Base-by-base conservation (phyloP, 2,888 invertebrate genomes). In the Coenonympha arcania region DNA sequence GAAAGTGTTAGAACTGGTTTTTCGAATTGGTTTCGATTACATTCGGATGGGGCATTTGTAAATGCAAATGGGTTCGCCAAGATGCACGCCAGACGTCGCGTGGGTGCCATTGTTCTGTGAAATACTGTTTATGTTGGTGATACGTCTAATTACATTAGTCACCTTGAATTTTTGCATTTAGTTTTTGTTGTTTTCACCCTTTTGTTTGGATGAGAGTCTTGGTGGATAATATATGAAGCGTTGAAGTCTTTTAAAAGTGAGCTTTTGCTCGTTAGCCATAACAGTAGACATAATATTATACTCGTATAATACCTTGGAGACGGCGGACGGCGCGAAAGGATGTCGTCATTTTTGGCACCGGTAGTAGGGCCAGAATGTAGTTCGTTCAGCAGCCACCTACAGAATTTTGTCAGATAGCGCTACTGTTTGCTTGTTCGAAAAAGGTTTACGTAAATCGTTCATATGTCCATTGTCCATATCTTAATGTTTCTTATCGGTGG, bases 1-100 rank as follows among this genome's bases (percentile, higher is more conserved):
- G 79, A 82, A 82, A 83, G 83, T 85, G 82, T 83, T 80, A 80
- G 70, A 65, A 62, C 71, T 74, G 67, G 74, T 76, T 79, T 79
- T 70, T 71, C 62, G 64, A 71, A 71, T 69, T 68, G 68, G 69
- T 73, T 71, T 68, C 58, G 58, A 59, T 59, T 63, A 46, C 48
- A 49, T 57, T 55, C 55, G 50, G 59, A 58, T 54, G 48, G 52
- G 56, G 51, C 64, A 66, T 68, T 69, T 71, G 65, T 67, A 66
- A 72, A 82, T 83, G 84, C 72, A 78, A 81, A 85, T 83, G 62
- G 73, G 71, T 66, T n/a, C n/a, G 73, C 72, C 68, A 71, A 68
- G 66, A 64, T 67, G 57, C 62, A 62, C 66, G 64, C 65, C 83
- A 85, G 83, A 81, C 84, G 62, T 55, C 66, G 82, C 78, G 85